Percentiles rank a stretch among this genome's conserved stretches.
Conservation (phyloP, 2,113 vertebrate genomes). For the Sterrhoptilus dennistouni region DNA sequence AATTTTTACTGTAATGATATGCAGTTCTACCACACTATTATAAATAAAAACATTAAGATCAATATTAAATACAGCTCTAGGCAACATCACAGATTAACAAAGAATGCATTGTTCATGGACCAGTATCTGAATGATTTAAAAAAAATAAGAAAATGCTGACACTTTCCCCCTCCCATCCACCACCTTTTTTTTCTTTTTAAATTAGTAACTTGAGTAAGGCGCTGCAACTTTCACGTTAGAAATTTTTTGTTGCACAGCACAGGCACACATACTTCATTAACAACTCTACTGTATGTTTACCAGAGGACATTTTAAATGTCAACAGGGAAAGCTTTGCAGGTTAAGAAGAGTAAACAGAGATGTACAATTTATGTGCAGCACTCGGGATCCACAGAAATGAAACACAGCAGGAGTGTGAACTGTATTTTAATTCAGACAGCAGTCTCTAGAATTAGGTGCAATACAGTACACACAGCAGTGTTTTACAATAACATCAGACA, state of each 20-base stretch:
- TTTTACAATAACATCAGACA: neutral
- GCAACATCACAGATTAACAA: constrained; percentile 85
- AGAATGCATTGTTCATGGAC: constrained; percentile 79
- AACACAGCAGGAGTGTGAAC: constrained; percentile 1
- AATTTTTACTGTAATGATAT: constrained; percentile 85
- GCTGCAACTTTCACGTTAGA: constrained; percentile 31
- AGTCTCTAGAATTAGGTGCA: neutral
- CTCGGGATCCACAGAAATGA: neutral
- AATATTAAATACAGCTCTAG: constrained; percentile 87
- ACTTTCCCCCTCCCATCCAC: constrained; percentile 51
- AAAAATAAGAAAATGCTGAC: constrained; percentile 52
- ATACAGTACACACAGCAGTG: neutral
- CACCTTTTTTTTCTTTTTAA: neutral
- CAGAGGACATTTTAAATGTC: constrained; percentile 1
- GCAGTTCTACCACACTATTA: constrained; percentile 89
- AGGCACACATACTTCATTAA: constrained; percentile 45
- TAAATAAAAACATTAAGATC: constrained; percentile 89
- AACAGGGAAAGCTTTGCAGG: constrained; percentile 26
- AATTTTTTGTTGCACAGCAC: constrained; percentile 22
- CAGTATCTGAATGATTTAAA: constrained; percentile 69
- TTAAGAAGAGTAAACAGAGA: constrained; percentile 14
- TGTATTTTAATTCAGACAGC: neutral
- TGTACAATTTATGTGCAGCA: neutral
- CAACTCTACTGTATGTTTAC: neutral
- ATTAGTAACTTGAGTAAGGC: constrained; percentile 68